Evolutionary conservation across 2,797 vertebrate species (phyloP), one percentile per base, ranked within the genome.

Genomic region (Taeniopygia guttata): DNA sequence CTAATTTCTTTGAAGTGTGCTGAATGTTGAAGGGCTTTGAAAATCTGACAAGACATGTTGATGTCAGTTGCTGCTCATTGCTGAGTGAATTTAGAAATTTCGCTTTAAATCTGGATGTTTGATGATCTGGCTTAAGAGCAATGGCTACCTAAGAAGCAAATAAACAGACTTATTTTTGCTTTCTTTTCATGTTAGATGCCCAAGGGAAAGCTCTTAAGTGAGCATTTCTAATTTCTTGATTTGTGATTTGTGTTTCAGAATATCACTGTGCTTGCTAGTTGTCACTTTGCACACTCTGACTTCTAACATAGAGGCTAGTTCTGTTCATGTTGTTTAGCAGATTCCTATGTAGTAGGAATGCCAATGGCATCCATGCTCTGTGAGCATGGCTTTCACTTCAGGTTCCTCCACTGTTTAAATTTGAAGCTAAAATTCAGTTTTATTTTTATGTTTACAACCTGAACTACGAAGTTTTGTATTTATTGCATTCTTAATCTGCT

Each of bases 1-100:
- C 55, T 93, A 92, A 91, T 94, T 92, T 93, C 80, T 92, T 83
- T 94, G 74, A 92, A 95, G 74, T 74, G 49, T 56, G 23, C 80
- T 85, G 73, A 91, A 80, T 1, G 1, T 48, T 72, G 74, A 89
- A 89, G 52, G 80, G 74, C 84, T 88, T 94, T 87, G 92, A 95
- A 93, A 95, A 76, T 87, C 67, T 90, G 80, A 86, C 69, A 81
- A 84, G 76, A 84, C 3, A 4, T 29, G 17, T 91, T 46, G 78
- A 11, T 91, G 90, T 91, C 81, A 36, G 45, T 75, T 67, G 36
- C 63, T 80, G 54, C 74, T 84, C 1, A 0, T 32, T 81, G 69
- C 66, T 68, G 82, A 84, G 59, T 55, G 32, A 62, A 34, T 90
- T 90, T 11, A 72, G 62, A 82, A 90, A 69, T 89, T 29, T 84